Base-by-base conservation (phyloP, 2,888 invertebrate species). In the Euproctis similis region DNA sequence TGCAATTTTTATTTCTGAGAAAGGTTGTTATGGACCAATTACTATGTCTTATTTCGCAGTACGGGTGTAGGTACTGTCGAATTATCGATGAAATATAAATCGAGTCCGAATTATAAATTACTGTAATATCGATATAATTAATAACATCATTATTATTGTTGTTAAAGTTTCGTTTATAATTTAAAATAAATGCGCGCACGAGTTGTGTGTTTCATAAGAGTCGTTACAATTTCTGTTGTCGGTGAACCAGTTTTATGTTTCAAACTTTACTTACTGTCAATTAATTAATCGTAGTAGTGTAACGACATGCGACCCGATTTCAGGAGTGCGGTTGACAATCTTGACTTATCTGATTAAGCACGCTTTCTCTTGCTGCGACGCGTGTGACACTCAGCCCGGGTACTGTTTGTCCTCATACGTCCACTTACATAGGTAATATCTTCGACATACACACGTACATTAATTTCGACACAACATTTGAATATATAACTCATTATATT, bases 291-390 rank as follows among this genome's bases (percentile, higher is more conserved):
- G 81, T n/a, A n/a, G n/a, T n/a, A 76, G 77, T 80, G 74, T 80
- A 81, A 80, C 81, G 81, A 82, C 80, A 77, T 74, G 76, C 77
- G 82, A 81, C 81, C 84, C 77, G 77, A 77, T 81, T 84, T 80
- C 82, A 80, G 82, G 78, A 78, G 80, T 74, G 67, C 69, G 74
- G 78, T 82, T 82, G 84, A 82, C 82, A 81, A 82, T 80, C 73
- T n/a, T 77, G 72, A 76, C 72, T 80, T 84, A 81, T 82, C 84
- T 82, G 82, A 84, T 84, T 73, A 77, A 82, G 74, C 77, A 77
- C 81, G 82, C 82, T 84, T 84, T 84, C 84, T 81, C 84, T 75
- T 59, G 60, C n/a, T n/a, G n/a, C 54, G 46, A 62, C 60, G 66
- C 66, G 68, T 67, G 68, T 68, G 63, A 67, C 69, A 70, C 69